A percentile compares a stretch with the other conserved stretches of the same genome.
phyloP scores from a whole-genome alignment of 2,797 vertebrate genomes.

The Acipenser ruthenus region DNA sequence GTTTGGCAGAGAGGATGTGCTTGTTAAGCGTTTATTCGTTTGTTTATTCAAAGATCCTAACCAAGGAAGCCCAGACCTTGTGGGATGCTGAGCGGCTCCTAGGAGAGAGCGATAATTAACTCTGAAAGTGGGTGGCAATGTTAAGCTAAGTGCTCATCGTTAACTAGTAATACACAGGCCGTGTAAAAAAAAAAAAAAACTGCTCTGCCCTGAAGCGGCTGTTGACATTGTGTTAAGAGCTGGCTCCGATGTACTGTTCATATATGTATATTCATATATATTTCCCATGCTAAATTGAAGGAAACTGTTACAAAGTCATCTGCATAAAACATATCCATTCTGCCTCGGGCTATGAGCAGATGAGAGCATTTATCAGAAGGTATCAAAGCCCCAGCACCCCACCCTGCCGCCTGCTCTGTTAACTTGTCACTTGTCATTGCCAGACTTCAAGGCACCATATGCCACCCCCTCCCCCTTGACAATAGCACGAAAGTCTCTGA shows the following conservation, averaged over 20 bases:
- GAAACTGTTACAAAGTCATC: slow-evolving; percentile 84
- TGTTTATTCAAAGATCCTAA: slow-evolving; percentile 65
- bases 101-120: slow-evolving; percentile 78
- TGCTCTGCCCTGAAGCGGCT: slow-evolving; percentile 73
- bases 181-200: slow-evolving; percentile 46
- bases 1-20: slow-evolving; percentile 30
- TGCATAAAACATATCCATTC: slow-evolving; percentile 82
- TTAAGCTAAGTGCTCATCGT: slow-evolving; percentile 77
- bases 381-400: slow-evolving; percentile 46
- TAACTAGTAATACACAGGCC: slow-evolving; percentile 68
- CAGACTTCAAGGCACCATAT: slow-evolving; percentile 76
- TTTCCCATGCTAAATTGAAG: slow-evolving; percentile 70
- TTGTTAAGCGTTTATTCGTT: slow-evolving; percentile 50
- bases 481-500: slow-evolving; percentile 54
- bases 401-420: slow-evolving; percentile 56
- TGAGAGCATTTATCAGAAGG: slow-evolving; percentile 74
- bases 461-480: slow-evolving; percentile 48
- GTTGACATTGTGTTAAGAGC: slow-evolving; percentile 76
- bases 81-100: slow-evolving; percentile 52
- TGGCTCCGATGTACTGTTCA: slow-evolving; percentile 43
- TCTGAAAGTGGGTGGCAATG: slow-evolving; percentile 55
- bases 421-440: slow-evolving; percentile 77
- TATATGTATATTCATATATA: slow-evolving; percentile 62
- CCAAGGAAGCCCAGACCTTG: slow-evolving; percentile 49
- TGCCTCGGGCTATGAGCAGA: slow-evolving; percentile 78